A percentile compares a stretch with the other conserved stretches of the same genome.
Evolutionary conservation across 2,797 vertebrate genomes (phyloP).

Genomic region (Caiman crocodilus): DNA sequence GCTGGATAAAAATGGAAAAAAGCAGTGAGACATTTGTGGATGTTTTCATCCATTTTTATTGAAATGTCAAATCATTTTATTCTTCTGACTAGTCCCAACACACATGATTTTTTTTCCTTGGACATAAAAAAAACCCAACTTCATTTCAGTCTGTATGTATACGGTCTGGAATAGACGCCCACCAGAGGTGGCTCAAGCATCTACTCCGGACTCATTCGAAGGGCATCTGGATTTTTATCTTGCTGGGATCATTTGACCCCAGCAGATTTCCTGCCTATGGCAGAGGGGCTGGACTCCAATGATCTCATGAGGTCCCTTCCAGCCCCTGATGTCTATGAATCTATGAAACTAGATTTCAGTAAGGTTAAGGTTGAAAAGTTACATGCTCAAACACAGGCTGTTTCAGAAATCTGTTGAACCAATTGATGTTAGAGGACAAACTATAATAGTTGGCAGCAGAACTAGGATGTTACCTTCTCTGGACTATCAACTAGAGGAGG

Average conservation of each 20-base stretch:
- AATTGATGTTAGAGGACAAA: not conserved
- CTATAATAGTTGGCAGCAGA: not conserved
- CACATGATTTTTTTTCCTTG: not conserved
- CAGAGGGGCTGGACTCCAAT: no score
- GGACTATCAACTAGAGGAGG: accelerated
- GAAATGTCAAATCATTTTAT: not conserved
- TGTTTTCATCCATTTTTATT: no score
- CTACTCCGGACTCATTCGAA: no score
- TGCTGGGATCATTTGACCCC: no score
- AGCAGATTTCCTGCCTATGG: no score
- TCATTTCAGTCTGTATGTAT: no score
- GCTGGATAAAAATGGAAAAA: not conserved
- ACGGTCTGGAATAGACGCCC: no score
- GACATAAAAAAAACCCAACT: no score
- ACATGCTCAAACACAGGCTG: not conserved
- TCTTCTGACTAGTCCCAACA: not conserved
- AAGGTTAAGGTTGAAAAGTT: not conserved
- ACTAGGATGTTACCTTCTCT: not conserved
- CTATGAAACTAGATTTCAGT: not conserved
- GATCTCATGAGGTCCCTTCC: no score
- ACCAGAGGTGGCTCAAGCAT: no score
- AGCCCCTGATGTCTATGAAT: no score
- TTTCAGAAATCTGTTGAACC: not conserved
- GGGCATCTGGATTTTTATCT: no score
- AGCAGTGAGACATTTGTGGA: not conserved